phyloP scores from a whole-genome alignment of 2,888 invertebrate species.

The Byasa hedistus region DNA sequence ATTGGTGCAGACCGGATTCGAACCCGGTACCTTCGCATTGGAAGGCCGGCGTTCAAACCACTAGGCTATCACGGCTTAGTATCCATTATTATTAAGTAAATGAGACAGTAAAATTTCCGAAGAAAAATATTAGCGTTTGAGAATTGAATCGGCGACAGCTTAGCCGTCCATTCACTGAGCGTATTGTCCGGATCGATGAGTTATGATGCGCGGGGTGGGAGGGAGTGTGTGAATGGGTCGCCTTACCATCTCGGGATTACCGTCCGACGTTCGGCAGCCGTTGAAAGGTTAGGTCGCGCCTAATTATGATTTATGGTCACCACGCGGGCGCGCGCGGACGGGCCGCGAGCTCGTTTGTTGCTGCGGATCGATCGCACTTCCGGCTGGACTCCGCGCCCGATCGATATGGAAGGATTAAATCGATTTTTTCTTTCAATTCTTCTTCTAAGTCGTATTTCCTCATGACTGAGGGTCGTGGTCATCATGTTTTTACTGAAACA shows the following conservation, averaged over 20 bases:
- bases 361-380: constrained; percentile 17
- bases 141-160: constrained; percentile 23
- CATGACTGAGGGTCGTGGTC: too few species aligned
- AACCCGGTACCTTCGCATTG: too few species aligned
- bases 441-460: too few species aligned
- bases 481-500: too few species aligned
- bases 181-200: constrained; percentile 52
- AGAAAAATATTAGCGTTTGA: not conserved
- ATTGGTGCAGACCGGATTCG: too few species aligned
- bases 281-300: constrained; percentile 60
- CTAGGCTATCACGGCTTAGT: too few species aligned
- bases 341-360: constrained; percentile 23
- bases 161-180: constrained; percentile 29
- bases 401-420: not conserved
- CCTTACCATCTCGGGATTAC: constrained; percentile 48
- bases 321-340: constrained; percentile 25
- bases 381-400: constrained; percentile 7
- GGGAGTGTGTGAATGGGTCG: constrained; percentile 40
- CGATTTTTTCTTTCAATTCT: not conserved
- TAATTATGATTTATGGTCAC: constrained; percentile 72
- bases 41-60: too few species aligned
- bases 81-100: too few species aligned
- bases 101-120: too few species aligned
- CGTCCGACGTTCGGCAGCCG: constrained; percentile 64
- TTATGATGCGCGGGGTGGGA: constrained; percentile 50